Conservation (phyloP, 1,140 invertebrate species). For the Drosophila micromelanica region DNA sequence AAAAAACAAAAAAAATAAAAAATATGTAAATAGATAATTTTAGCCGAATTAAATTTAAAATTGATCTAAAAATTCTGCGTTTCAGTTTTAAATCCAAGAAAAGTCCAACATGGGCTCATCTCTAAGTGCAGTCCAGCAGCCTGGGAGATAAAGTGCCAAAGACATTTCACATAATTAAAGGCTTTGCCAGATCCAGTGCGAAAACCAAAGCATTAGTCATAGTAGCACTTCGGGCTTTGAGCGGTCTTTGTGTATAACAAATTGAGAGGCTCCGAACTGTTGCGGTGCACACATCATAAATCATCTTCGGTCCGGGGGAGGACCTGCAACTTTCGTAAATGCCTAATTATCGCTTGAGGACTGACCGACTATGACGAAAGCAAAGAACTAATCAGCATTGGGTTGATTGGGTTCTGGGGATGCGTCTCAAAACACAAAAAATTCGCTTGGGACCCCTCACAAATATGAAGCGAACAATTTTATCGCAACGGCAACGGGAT, state of each 20-base stretch:
- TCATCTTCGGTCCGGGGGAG: constrained; percentile 50
- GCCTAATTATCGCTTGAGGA: constrained; percentile 66
- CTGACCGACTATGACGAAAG: constrained; percentile 42
- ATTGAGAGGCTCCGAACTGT: constrained; percentile 60
- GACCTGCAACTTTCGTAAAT: constrained; percentile 44
- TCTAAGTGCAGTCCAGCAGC: not conserved
- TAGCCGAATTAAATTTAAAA: too few species aligned
- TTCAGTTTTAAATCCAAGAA: too few species aligned
- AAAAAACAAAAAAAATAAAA: too few species aligned
- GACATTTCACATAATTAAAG: constrained; percentile 39
- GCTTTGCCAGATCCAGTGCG: constrained; percentile 26
- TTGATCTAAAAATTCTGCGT: too few species aligned
- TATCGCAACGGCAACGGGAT: constrained; percentile 33
- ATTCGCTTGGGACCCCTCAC: not conserved
- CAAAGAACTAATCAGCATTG: constrained; percentile 27
- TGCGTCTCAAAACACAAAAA: not conserved
- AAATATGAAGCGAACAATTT: constrained; percentile 41
- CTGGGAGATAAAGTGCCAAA: too few species aligned
- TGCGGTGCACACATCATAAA: constrained; percentile 60
- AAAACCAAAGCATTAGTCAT: constrained; percentile 26
- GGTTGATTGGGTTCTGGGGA: constrained; percentile 7
- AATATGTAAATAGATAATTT: too few species aligned
- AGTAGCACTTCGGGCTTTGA: constrained; percentile 10
- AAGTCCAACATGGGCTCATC: not conserved
- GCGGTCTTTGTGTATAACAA: constrained; percentile 51